Evolutionary conservation across 2,797 vertebrate genomes (phyloP), one percentile per base, ranked within the genome.

Genomic region (Sparidentex hasta): DNA sequence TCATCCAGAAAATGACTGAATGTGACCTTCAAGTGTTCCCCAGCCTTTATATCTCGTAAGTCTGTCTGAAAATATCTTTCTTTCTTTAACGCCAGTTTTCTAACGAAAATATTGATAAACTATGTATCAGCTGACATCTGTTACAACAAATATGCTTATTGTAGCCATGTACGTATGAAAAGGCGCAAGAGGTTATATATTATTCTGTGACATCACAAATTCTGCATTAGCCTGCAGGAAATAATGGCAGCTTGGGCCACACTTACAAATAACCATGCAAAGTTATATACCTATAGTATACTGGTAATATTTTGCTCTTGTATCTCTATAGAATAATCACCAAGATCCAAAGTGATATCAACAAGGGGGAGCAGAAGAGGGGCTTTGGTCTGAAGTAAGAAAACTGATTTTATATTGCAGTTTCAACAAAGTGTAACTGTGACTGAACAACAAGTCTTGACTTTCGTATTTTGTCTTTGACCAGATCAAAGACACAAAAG

Each of bases 291-390:
- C 18, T 0, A 2, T 46, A 20, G 12, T 29, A 7, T 25, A 44
- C n/a, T 48, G 17, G 27, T 61, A 0, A 44, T 21, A 2, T 62
- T 50, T 50, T 25, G 2, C 3, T 46, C 8, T 76, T 71, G 0
- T 44, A 6, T 71, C 33, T 71, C 65, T 14, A 18, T 46, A 90
- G 87, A 75, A 56, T 83, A 68, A 65, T 93, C 44, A 29, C 43
- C 7, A 85, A 84, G 51, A 65, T 94, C 57, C 88, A 91, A 64
- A 75, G 51, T 44, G 70, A 92, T n/a, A 86, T 93, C 72, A 87
- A 81, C 71, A 86, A 65, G 9, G 65, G 18, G 33, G 71, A 71
- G 58, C 52, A 76, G 65, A 90, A 56, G 71, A 84, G 16, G 13
- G 2, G 9, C 1, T 63, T 25, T 56, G 13, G 29, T 41, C 4